Conservation (phyloP, 2,113 vertebrate species). For the Chauna torquata region DNA sequence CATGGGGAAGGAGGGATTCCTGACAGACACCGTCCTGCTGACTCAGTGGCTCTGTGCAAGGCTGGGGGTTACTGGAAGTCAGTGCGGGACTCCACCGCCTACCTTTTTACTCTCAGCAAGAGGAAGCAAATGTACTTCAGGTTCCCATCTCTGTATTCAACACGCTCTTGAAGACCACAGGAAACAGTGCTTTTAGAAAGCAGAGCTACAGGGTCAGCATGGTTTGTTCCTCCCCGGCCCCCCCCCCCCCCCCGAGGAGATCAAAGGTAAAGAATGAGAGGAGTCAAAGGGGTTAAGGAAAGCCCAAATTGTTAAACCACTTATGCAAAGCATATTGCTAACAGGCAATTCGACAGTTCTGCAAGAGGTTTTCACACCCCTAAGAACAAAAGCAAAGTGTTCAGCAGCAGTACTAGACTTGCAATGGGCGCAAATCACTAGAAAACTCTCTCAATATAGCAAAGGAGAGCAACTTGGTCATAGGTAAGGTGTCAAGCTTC, state of each 20-base stretch:
- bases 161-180: conserved; percentile 32
- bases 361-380: conserved; percentile 7
- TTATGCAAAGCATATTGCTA: not conserved
- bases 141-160: not conserved
- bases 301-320: not conserved
- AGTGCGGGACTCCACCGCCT: fast-evolving
- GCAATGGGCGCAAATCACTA: not conserved
- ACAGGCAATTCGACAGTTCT: not conserved
- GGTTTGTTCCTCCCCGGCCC: not conserved
- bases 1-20: not conserved
- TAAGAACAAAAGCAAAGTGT: not conserved
- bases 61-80: not conserved
- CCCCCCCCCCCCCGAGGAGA: not conserved
- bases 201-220: not conserved
- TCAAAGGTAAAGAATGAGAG: not conserved
- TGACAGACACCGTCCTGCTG: fast-evolving
- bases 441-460: not conserved
- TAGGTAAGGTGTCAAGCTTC: not conserved
- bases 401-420: not conserved
- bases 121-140: not conserved
- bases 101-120: not conserved
- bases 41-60: not conserved
- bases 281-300: not conserved
- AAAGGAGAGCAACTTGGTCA: not conserved
- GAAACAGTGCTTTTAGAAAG: conserved; percentile 16